phyloP scores from a whole-genome alignment of 2,888 invertebrate genomes.

The Plusia festucae region DNA sequence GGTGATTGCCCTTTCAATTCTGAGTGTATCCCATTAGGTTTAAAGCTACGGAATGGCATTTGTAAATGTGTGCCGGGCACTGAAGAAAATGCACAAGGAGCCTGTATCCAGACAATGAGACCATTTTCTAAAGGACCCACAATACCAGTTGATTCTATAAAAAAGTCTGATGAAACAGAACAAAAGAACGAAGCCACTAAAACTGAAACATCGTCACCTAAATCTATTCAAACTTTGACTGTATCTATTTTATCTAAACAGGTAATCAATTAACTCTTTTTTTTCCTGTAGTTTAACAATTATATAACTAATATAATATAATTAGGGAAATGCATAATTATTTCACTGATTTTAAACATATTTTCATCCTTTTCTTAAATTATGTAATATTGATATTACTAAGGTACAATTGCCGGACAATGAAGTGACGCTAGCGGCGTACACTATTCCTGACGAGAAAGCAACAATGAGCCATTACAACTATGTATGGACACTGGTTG shows the following conservation, averaged over 20 bases:
- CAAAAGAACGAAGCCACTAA: constrained; percentile 69
- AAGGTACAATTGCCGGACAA: constrained; percentile 93
- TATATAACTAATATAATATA: no score
- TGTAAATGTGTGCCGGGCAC: constrained; percentile 93
- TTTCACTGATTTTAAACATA: not conserved
- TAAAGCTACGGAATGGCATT: constrained; percentile 90
- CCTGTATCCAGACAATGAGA: constrained; percentile 74
- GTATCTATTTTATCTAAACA: constrained; percentile 90
- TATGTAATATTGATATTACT: not conserved
- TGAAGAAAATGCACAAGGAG: constrained; percentile 79
- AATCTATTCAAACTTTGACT: constrained; percentile 91
- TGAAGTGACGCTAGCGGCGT: constrained; percentile 95
- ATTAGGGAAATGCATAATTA: not conserved
- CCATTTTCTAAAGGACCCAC: constrained; percentile 83
- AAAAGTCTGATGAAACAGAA: constrained; percentile 74
- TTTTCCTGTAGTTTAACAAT: no score
- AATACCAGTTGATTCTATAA: constrained; percentile 73
- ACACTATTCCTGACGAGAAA: constrained; percentile 93
- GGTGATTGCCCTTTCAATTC: constrained; percentile 92
- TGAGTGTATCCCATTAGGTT: constrained; percentile 89
- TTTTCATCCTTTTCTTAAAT: not conserved
- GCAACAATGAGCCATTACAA: constrained; percentile 93
- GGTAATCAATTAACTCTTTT: not conserved
- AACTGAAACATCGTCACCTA: constrained; percentile 80
- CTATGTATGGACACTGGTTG: constrained; percentile 96